phyloP scores from a whole-genome alignment of 2,113 vertebrate species.

The Chrysemys picta region DNA sequence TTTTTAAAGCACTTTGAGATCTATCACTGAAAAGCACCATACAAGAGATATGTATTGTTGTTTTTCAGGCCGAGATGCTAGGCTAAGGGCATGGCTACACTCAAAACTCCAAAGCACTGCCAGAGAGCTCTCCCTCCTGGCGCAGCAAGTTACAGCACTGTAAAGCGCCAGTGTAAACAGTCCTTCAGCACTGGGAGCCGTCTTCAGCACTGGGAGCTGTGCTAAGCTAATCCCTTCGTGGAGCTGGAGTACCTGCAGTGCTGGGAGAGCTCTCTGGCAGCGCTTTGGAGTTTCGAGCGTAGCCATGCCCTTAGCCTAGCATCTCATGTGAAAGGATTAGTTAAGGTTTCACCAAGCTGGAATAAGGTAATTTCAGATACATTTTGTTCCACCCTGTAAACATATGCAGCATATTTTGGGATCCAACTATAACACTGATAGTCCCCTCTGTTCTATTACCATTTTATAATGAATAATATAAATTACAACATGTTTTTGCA shows the following conservation, averaged over 20 bases:
- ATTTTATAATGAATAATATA: not conserved
- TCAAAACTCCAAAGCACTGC: too few relatives aligned
- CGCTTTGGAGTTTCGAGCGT: too few relatives aligned
- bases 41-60: not conserved
- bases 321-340: not conserved
- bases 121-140: too few relatives aligned
- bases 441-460: not conserved
- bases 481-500: not conserved
- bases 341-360: not conserved
- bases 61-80: too few relatives aligned
- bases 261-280: too few relatives aligned
- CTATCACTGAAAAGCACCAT: fast-evolving
- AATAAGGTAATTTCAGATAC: not conserved
- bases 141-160: too few relatives aligned
- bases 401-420: not conserved
- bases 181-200: too few relatives aligned
- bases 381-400: not conserved
- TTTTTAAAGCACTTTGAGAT: not conserved
- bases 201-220: too few relatives aligned
- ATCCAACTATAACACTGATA: not conserved
- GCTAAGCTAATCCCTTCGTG: too few relatives aligned
- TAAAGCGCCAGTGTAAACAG: too few relatives aligned
- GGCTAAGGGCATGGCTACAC: too few relatives aligned
- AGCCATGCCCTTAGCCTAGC: not conserved
- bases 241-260: too few relatives aligned